A percentile compares a stretch with the other conserved stretches of the same genome.
Conservation (phyloP, 2,888 invertebrate genomes). For the Blastobasis adustella region DNA sequence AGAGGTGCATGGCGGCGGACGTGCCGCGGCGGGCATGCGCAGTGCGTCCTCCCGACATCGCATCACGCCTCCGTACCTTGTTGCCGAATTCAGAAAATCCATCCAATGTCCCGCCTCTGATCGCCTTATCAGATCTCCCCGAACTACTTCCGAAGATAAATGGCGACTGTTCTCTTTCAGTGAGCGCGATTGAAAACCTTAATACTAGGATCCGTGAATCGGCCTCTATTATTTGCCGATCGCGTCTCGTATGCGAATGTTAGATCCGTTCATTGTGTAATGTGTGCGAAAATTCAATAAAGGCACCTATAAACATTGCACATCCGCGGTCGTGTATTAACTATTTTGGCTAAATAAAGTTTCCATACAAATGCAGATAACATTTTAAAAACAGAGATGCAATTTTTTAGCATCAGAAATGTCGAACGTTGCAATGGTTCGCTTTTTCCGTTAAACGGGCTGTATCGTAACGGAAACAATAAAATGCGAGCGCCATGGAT, state of each 20-base stretch:
- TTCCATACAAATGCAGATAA: not conserved
- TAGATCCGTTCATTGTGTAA: too few species aligned
- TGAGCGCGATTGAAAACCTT: constrained; percentile 41
- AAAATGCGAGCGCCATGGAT: constrained; percentile 35
- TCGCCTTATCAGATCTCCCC: constrained; percentile 48
- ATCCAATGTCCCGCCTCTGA: constrained; percentile 32
- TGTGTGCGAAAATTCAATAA: too few species aligned
- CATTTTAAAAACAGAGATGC: too few species aligned
- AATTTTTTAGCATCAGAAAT: too few species aligned
- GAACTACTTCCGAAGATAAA: constrained; percentile 52
- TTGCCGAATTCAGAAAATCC: constrained; percentile 43
- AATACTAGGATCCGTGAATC: constrained; percentile 27
- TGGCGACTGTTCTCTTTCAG: constrained; percentile 48
- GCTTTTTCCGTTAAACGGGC: constrained; percentile 49
- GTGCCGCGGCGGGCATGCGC: not conserved
- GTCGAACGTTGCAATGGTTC: constrained; percentile 24
- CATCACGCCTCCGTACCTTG: constrained; percentile 26
- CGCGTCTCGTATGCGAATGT: too few species aligned
- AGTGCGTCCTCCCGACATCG: constrained; percentile 5
- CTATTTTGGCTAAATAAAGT: too few species aligned
- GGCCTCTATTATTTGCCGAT: not conserved
- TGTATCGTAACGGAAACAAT: constrained; percentile 55
- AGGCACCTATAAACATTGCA: too few species aligned
- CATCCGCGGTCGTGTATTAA: too few species aligned
- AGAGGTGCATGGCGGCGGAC: constrained; percentile 39